These are phyloP conservation scores for Zaprionus taronus DNA, from an alignment of 1,140 invertebrate genomes.

Conservation along the genomic window DNA sequence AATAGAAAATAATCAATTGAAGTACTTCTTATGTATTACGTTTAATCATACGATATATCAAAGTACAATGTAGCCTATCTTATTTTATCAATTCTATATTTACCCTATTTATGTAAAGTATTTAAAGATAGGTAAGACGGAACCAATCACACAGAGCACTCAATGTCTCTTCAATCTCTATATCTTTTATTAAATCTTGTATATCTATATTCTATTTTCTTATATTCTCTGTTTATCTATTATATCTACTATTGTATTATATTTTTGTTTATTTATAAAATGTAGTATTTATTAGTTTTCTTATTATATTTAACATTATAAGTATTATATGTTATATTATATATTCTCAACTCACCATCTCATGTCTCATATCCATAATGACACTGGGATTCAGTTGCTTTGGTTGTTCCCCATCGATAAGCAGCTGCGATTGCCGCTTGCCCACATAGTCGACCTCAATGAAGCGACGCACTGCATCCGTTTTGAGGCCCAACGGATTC, in stretches of 20 bases:
- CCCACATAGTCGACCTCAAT: constrained; percentile 74
- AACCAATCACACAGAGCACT: background rate
- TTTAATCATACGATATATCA: background rate
- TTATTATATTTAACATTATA: background rate
- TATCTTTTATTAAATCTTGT: background rate
- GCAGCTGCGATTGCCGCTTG: constrained; percentile 47
- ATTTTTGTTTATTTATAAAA: background rate
- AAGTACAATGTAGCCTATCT: background rate
- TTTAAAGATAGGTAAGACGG: background rate
- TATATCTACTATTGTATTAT: background rate
- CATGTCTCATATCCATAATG: constrained; percentile 81
- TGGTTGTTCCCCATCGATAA: constrained; percentile 67
- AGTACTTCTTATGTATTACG: background rate
- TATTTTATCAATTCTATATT: background rate
- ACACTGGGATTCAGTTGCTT: constrained; percentile 68
- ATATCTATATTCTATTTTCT: background rate
- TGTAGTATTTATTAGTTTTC: background rate
- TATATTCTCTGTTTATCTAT: background rate
- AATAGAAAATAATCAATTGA: background rate
- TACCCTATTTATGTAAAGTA: background rate
- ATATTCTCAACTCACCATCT: constrained; percentile 67
- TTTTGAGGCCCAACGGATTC: constrained; percentile 59
- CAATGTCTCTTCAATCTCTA: background rate
- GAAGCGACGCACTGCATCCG: constrained; percentile 74
- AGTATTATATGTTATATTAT: too few species aligned